Base-by-base conservation (phyloP, 2,113 vertebrate species). In the Pterophyllum scalare region DNA sequence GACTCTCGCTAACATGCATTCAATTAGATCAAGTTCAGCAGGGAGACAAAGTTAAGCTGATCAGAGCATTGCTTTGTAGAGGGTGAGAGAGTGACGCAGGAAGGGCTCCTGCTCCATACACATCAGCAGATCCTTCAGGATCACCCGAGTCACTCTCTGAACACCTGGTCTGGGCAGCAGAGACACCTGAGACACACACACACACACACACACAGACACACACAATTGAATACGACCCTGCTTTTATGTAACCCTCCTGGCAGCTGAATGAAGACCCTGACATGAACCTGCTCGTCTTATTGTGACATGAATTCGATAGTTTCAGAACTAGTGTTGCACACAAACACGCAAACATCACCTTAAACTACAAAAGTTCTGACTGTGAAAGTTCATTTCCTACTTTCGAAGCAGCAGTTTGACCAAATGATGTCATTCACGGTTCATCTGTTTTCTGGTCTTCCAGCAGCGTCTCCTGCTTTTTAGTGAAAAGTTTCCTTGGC, bases 81-180 rank as follows among this genome's bases (percentile, higher is more conserved):
- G 94, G 38, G 90, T 80, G n/a, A 97, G 95, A 22, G 98, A 98
- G 89, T 95, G 96, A 46, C 94, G 96, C 75, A 97, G 94, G 26
- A 95, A 94, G 74, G 82, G 95, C 57, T 99, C 97, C 88, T 98
- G 97, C 89, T 99, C 98, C 97, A 99, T 96, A 87, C 96, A 98
- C 94, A 97, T 96, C 88, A 98, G 93, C 92, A 99, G 94, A 92
- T 99, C 98, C 95, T 95, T 97, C 94, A 99, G 95, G 91, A 96
- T 96, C 88, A 99, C 86, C 22, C 97, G 96, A 1, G 96, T 97
- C 92, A 96, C 95, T 93, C 95, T 96, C 79, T 94, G 97, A 81
- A 94, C 89, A 40, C 93, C 86, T 54, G 87, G 90, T 20, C 93
- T 93, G 84, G 96, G 96, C 4, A 94, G 90, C 88, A 95, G 79